phyloP scores from a whole-genome alignment of 2,888 invertebrate species.

The Drosophila paracracens region DNA sequence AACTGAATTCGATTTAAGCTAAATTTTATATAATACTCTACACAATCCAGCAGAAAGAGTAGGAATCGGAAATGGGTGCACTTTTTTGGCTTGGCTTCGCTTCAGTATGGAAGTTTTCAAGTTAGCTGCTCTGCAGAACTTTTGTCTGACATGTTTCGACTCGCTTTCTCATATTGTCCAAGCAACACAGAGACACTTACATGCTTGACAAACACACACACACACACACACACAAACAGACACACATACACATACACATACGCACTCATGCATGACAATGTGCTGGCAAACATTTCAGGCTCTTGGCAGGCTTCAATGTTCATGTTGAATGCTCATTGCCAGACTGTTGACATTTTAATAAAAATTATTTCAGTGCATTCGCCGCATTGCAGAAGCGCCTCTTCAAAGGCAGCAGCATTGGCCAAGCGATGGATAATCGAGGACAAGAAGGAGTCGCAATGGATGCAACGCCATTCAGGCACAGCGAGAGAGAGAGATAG shows the following conservation, averaged over 20 bases:
- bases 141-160: conserved; percentile 43
- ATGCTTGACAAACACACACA: conserved; percentile 13
- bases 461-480: conserved; percentile 31
- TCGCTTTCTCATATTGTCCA: conserved; percentile 17
- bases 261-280: conserved; percentile 38
- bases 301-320: conserved; percentile 71
- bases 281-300: conserved; percentile 70
- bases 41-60: background rate
- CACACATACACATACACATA: conserved; percentile 1
- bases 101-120: conserved; percentile 18
- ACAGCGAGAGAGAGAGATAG: background rate
- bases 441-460: background rate
- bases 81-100: background rate
- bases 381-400: conserved; percentile 72
- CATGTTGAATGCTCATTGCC: conserved; percentile 72
- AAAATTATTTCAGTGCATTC: conserved; percentile 74
- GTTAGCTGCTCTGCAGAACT: conserved; percentile 16
- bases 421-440: conserved; percentile 7
- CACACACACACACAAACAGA: background rate
- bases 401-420: conserved; percentile 34
- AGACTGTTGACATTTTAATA: conserved; percentile 80
- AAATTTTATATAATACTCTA: too few species aligned
- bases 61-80: background rate
- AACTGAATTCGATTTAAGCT: too few species aligned
- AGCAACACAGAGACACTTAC: conserved; percentile 17